These are phyloP conservation scores for Aethina tumida DNA, from an alignment of 1,140 invertebrate genomes.

Conservation along the genomic window DNA sequence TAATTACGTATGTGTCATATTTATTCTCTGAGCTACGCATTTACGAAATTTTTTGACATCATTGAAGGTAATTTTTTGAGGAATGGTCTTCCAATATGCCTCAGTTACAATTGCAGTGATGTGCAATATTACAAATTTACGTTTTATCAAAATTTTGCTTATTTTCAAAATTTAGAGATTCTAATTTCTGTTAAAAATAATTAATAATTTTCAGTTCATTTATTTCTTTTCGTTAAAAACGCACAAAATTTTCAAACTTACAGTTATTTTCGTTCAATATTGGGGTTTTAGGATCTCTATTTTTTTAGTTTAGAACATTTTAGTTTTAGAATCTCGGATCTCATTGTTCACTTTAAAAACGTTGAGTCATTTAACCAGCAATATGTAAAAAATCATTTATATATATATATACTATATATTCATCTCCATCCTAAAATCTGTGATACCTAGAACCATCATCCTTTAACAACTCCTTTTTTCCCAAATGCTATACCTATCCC, in stretches of 20 bases:
- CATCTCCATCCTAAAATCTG: conserved; percentile 29
- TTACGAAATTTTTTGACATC: conserved; percentile 8
- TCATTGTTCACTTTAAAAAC: conserved; percentile 22
- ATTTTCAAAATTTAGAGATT: conserved; percentile 21
- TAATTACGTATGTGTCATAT: conserved; percentile 2
- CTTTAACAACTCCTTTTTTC: conserved; percentile 12
- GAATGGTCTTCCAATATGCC: conserved; percentile 16
- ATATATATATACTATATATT: conserved; percentile 15
- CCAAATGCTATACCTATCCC: conserved; percentile 3
- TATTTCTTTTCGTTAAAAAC: conserved; percentile 14
- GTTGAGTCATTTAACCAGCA: conserved; percentile 15
- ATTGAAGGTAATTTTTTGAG: conserved; percentile 5
- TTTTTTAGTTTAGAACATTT: conserved; percentile 17
- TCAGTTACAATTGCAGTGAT: conserved; percentile 21
- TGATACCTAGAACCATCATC: conserved; percentile 23
- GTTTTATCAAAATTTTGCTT: conserved; percentile 14
- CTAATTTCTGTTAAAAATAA: conserved; percentile 16
- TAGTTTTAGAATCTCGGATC: conserved; percentile 28
- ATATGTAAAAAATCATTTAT: conserved; percentile 17
- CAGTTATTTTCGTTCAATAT: conserved; percentile 17
- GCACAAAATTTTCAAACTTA: conserved; percentile 16
- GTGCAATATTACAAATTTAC: conserved; percentile 26
- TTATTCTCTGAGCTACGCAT: conserved; percentile 2
- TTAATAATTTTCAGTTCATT: conserved; percentile 13
- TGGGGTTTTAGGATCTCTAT: conserved; percentile 25